Evolutionary conservation across 2,888 invertebrate species (phyloP).

Genomic region (Limnephilus auricula): DNA sequence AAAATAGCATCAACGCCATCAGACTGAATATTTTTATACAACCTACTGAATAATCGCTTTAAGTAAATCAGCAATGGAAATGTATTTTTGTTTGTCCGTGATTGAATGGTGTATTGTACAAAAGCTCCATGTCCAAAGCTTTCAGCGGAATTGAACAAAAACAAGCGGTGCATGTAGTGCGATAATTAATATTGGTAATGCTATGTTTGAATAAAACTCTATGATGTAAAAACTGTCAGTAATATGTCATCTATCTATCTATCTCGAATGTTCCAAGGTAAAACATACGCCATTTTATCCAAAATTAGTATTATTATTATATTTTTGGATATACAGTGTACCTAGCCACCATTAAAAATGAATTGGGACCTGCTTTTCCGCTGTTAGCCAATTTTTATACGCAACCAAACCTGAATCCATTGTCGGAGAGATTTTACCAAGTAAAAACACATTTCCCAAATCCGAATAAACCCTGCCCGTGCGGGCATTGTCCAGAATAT

Average conservation of each 20-base stretch:
- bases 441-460: too few species aligned
- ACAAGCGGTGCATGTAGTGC: conserved; percentile 11
- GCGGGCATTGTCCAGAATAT: too few species aligned
- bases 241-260: not conserved
- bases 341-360: too few species aligned
- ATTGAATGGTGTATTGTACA: not conserved
- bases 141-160: conserved; percentile 30
- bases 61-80: not conserved
- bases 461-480: too few species aligned
- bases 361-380: too few species aligned
- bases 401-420: too few species aligned
- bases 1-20: not conserved
- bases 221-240: not conserved
- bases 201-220: not conserved
- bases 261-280: too few species aligned
- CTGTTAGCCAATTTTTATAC: too few species aligned
- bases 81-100: not conserved
- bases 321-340: too few species aligned
- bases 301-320: too few species aligned
- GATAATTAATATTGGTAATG: conserved; percentile 2
- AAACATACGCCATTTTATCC: too few species aligned
- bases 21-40: not conserved
- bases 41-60: not conserved
- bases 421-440: too few species aligned
- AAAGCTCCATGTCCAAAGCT: not conserved